Base-by-base conservation (phyloP, 1,140 invertebrate genomes). In the Caenorhabditis briggsae region DNA sequence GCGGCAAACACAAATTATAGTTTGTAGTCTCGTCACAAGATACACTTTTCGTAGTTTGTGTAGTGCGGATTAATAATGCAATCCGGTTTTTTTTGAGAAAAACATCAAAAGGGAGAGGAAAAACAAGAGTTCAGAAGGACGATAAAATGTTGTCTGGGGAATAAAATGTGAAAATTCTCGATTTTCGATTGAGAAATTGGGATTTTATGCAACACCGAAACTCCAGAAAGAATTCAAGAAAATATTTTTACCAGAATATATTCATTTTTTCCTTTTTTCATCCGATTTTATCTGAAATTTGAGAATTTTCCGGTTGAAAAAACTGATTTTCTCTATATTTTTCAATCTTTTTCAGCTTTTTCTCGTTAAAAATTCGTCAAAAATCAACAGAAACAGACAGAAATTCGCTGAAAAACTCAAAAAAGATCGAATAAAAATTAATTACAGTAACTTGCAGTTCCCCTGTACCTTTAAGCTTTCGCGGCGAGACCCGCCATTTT, bases 1-100 rank as follows among this genome's bases (percentile, higher is more conserved):
- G 23, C 46, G 46, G 70, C 70, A 78, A 78, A 78, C 46, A 78
- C 6, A 46, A 25, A 12, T 78, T 78, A 46, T 78, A 78, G 70
- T 78, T 78, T 78, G 20, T 78, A 78, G 70, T 33, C 46, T 33
- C 33, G 43, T 23, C 46, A n/a, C 65, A 70, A 5, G 11, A 43
- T 43, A 5, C 12, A 70, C 3, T 6, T 8, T 7, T 43, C 14
- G 41, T 70, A 70, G 33, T 61, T 33, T 61, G 59, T 58, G n/a
- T n/a, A 8, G 2, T 14, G n/a, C 56, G 56, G n/a, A 58, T 58
- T 58, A 58, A n/a, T 58, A 58, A 58, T 58, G 14, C 16, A n/a
- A 58, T n/a, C n/a, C 5, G 56, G n/a, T 16, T 61, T 3, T 61
- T 33, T 33, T 9, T 9, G 7, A 3, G n/a, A 25, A 11, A 11